phyloP scores from a whole-genome alignment of 2,888 invertebrate species.

The Sminthurinus aureus region DNA sequence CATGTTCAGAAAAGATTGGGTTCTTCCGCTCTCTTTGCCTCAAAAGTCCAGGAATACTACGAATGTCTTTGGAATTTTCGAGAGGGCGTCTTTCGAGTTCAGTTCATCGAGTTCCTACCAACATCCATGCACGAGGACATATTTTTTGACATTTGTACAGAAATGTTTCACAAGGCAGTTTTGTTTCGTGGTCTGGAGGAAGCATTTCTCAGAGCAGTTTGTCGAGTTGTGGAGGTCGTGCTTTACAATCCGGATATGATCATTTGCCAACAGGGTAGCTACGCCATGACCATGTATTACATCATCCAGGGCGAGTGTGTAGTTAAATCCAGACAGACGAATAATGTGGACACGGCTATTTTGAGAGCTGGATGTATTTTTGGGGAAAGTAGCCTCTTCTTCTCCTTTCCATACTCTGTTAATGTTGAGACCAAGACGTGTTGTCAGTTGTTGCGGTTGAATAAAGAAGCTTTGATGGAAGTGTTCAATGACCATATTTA shows the following conservation, averaged over 20 bases:
- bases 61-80: slow-evolving; percentile 56
- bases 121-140: slow-evolving; percentile 52
- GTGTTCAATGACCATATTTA: slow-evolving; percentile 44
- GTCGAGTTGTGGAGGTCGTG: slow-evolving; percentile 49
- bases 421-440: slow-evolving; percentile 55
- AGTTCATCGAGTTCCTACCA: slow-evolving; percentile 42
- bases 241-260: slow-evolving; percentile 57
- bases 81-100: slow-evolving; percentile 53
- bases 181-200: slow-evolving; percentile 53
- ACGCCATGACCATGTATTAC: slow-evolving; percentile 53
- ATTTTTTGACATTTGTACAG: slow-evolving; percentile 52
- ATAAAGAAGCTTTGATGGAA: slow-evolving; percentile 49
- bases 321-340: slow-evolving; percentile 50
- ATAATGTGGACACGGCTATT: slow-evolving; percentile 45
- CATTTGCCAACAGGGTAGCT: slow-evolving; percentile 50
- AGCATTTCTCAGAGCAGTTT: slow-evolving; percentile 51
- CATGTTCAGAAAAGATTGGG: slow-evolving; percentile 29
- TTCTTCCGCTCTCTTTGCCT: slow-evolving; percentile 47
- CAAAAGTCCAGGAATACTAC: slow-evolving; percentile 55
- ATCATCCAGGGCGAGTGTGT: slow-evolving; percentile 57
- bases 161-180: slow-evolving; percentile 58
- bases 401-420: slow-evolving; percentile 53
- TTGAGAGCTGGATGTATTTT: slow-evolving; percentile 55
- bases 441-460: slow-evolving; percentile 53
- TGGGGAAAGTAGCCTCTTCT: slow-evolving; percentile 55